These are phyloP conservation scores for Carassius gibelio DNA, from an alignment of 2,113 vertebrate genomes.

Conservation along the genomic window DNA sequence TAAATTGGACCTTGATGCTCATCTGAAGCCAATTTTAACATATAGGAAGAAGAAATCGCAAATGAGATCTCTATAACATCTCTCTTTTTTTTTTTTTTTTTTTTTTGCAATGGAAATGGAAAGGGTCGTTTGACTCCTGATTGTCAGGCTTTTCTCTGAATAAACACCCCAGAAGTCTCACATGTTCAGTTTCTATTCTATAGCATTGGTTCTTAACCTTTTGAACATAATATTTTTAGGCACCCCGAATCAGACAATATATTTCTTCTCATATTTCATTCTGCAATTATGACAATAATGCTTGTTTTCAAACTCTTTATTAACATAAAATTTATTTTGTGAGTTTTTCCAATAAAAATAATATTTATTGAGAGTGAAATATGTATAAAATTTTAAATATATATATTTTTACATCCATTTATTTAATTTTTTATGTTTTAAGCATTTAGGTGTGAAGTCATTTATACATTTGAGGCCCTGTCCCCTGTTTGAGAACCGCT, in stretches of 20 bases:
- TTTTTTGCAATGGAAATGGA: not conserved
- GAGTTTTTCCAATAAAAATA: too few relatives aligned
- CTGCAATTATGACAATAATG: too few relatives aligned
- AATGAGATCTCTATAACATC: conserved; percentile 6
- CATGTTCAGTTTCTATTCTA: not conserved
- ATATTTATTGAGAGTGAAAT: too few relatives aligned
- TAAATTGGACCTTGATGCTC: not conserved
- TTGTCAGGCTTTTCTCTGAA: not conserved
- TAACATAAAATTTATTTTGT: too few relatives aligned
- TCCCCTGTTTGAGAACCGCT: too few relatives aligned
- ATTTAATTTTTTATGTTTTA: too few relatives aligned
- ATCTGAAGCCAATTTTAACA: not conserved
- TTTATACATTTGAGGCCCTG: too few relatives aligned
- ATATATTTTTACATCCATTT: too few relatives aligned
- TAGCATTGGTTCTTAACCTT: not conserved
- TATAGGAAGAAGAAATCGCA: not conserved
- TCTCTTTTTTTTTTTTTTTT: not conserved
- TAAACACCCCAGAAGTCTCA: not conserved
- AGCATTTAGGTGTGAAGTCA: too few relatives aligned
- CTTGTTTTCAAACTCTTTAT: too few relatives aligned
- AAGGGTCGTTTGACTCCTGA: not conserved
- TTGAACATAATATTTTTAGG: not conserved
- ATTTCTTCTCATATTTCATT: not conserved
- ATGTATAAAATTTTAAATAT: too few relatives aligned
- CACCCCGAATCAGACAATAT: not conserved